These are phyloP conservation scores for Parnassius apollo DNA, from an alignment of 2,888 invertebrate genomes.

Conservation along the genomic window DNA sequence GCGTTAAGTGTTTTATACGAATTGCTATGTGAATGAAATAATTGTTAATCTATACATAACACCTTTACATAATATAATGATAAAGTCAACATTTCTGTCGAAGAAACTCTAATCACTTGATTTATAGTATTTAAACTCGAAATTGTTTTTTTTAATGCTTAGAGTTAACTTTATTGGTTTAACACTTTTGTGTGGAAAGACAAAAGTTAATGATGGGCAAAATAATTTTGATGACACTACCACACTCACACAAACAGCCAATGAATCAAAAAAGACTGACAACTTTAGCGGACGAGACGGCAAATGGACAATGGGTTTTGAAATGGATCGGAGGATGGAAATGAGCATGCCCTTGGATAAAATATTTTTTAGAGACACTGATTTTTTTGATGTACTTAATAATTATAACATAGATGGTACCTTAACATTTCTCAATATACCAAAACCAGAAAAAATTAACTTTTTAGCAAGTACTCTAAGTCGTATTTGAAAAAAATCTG, in stretches of 20 bases:
- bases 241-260: conserved; percentile 61
- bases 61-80: too few relatives aligned
- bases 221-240: conserved; percentile 53
- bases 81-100: too few relatives aligned
- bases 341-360: conserved; percentile 55
- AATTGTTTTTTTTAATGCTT: conserved; percentile 6
- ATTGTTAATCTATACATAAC: too few relatives aligned
- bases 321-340: conserved; percentile 44
- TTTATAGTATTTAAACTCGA: not conserved
- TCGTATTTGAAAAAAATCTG: too few relatives aligned
- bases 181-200: conserved; percentile 56
- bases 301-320: conserved; percentile 45
- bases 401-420: too few relatives aligned
- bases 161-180: conserved; percentile 19
- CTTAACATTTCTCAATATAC: too few relatives aligned
- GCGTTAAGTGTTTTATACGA: too few relatives aligned
- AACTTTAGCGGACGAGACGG: conserved; percentile 48
- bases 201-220: conserved; percentile 53
- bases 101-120: not conserved
- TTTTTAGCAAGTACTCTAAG: too few relatives aligned
- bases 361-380: conserved; percentile 39
- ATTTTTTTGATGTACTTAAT: not conserved
- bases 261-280: conserved; percentile 70
- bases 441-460: too few relatives aligned
- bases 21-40: too few relatives aligned